Evolutionary conservation across 2,888 invertebrate genomes (phyloP).

Genomic region (Malacosoma neustria): DNA sequence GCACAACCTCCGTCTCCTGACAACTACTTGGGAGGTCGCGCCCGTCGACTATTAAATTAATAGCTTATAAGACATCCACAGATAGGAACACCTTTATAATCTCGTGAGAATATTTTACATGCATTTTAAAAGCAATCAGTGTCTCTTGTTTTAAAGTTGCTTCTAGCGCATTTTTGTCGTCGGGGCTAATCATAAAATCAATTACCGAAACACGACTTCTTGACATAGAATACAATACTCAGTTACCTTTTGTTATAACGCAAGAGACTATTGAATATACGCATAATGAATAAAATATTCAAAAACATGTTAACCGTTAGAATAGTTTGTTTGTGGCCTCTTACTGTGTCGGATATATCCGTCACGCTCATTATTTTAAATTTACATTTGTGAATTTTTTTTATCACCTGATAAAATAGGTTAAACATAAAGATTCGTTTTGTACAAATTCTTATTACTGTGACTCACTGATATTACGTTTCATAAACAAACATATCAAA

Average conservation of each 20-base stretch:
- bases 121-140: slow-evolving; percentile 19
- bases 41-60: slow-evolving; percentile 40
- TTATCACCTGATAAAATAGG: too few relatives aligned
- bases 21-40: slow-evolving; percentile 57
- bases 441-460: too few relatives aligned
- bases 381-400: slow-evolving; percentile 41
- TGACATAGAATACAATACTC: slow-evolving; percentile 16
- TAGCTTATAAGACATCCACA: slow-evolving; percentile 38
- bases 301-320: slow-evolving; percentile 34
- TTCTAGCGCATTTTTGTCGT: slow-evolving; percentile 11
- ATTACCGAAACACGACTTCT: slow-evolving; percentile 24
- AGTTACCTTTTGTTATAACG: slow-evolving; percentile 21
- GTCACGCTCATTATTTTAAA: slow-evolving; percentile 31
- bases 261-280: slow-evolving; percentile 25
- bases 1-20: slow-evolving; percentile 27
- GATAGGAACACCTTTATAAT: slow-evolving; percentile 29
- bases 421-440: too few relatives aligned
- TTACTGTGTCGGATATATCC: slow-evolving; percentile 26
- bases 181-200: slow-evolving; percentile 28
- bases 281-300: slow-evolving; percentile 49
- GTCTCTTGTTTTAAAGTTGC: slow-evolving; percentile 14
- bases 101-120: slow-evolving; percentile 31
- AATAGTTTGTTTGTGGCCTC: slow-evolving; percentile 47
- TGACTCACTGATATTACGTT: too few relatives aligned
- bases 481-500: too few relatives aligned